Base-by-base conservation (phyloP, 2,888 invertebrate genomes). In the Synanthedon vespiformis region DNA sequence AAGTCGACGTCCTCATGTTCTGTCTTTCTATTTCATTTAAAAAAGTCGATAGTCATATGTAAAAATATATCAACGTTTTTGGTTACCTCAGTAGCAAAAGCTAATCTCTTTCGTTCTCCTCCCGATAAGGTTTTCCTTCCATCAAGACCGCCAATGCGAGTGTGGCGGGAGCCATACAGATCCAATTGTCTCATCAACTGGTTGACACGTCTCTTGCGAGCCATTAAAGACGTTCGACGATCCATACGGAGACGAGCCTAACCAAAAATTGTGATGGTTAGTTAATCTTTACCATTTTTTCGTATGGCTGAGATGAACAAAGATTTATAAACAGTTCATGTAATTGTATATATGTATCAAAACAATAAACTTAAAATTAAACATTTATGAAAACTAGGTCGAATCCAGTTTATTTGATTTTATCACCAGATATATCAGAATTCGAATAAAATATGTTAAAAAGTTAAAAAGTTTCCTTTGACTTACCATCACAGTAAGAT, bases 71-170 rank as follows among this genome's bases (percentile, higher is more conserved):
- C 10, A 3, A 6, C 10, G 2, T 34, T 34, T 34, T 34, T 14
- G 58, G 60, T 65, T 76, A 94, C 95, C 88, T 98, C 98, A 0
- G 96, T 93, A 4, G 97, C 98, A 72, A 98, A 97, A 0, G 97
- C 93, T 16, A 98, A 82, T 53, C 98, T 89, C 70, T 98, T 98
- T 69, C 94, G 93, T 73, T 98, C 98, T 0, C 98, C 98, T 0
- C 98, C 97, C 0, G 97, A 98, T 1, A 98, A 86, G 0, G 95
- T 93, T 74, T 95, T 95, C 52, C 89, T 85, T 16, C 92, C 90
- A 47, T 93, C 93, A 11, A 90, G 86, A 0, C 90, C 89, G 0
- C 97, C 97, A 54, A 98, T 98, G 54, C 91, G 87, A 0, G 94
- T 93, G 60, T 94, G 88, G 6, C 92, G 88, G 56, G 93, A 92